Percentiles rank a stretch among this genome's conserved stretches.
Evolutionary conservation across 1,140 invertebrate genomes (phyloP).

Genomic region (Listronotus oregonensis): DNA sequence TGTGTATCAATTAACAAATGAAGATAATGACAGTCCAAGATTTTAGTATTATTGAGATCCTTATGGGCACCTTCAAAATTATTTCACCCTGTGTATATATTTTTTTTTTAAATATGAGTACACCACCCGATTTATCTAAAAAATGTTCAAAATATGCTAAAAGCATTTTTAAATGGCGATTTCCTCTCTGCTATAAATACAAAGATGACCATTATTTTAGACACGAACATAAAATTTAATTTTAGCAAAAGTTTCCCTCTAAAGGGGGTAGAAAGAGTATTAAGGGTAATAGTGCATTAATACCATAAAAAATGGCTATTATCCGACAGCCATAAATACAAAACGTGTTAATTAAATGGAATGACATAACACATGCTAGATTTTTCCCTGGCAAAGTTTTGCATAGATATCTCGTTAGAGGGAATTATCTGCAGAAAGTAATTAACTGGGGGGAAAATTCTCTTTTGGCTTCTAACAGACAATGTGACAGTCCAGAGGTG

Average conservation of each 20-base stretch:
- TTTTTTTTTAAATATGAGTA: too few species aligned
- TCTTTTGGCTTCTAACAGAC: constrained; percentile 50
- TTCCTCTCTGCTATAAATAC: constrained; percentile 15
- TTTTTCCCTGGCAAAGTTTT: constrained; percentile 42
- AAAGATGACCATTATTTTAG: constrained; percentile 22
- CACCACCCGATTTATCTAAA: too few species aligned
- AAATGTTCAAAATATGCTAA: background rate
- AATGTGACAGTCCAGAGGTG: constrained; percentile 54
- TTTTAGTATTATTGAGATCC: too few species aligned
- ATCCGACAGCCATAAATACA: constrained; percentile 34
- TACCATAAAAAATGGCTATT: constrained; percentile 36
- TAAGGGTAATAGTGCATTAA: constrained; percentile 29
- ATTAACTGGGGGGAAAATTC: constrained; percentile 50
- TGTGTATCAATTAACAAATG: too few species aligned
- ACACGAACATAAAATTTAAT: constrained; percentile 22
- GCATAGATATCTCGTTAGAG: constrained; percentile 52
- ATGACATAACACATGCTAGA: constrained; percentile 34
- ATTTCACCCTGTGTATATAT: too few species aligned
- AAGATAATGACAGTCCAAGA: too few species aligned
- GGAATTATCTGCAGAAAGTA: constrained; percentile 51
- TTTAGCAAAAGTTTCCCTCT: constrained; percentile 11
- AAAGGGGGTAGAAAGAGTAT: background rate
- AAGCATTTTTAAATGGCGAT: background rate
- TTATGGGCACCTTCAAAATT: too few species aligned
- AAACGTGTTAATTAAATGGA: constrained; percentile 38